Conservation (phyloP, 2,888 invertebrate genomes). For the Lutraria lutraria region DNA sequence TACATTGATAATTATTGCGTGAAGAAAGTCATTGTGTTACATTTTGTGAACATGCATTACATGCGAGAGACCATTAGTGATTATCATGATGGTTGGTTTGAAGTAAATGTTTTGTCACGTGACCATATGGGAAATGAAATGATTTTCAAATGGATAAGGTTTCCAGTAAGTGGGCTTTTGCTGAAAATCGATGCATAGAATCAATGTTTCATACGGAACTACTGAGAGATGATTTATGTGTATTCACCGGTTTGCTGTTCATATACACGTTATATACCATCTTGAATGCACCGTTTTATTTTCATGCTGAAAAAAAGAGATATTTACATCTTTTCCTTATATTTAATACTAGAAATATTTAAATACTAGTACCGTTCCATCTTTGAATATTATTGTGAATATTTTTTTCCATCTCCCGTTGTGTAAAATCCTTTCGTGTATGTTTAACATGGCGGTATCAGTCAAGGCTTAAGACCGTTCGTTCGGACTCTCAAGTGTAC, state of each 20-base stretch:
- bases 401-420: background rate
- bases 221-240: background rate
- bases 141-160: background rate
- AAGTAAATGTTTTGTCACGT: background rate
- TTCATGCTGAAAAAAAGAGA: background rate
- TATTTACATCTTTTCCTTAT: background rate
- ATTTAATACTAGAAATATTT: background rate
- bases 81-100: background rate
- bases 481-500: too few relatives aligned
- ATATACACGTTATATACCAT: background rate
- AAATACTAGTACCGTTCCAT: too few relatives aligned
- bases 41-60: slow-evolving; percentile 12
- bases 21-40: slow-evolving; percentile 8
- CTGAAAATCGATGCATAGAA: background rate
- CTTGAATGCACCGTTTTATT: background rate
- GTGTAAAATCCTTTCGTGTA: background rate
- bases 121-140: background rate
- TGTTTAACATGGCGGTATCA: too few relatives aligned
- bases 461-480: too few relatives aligned
- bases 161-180: background rate
- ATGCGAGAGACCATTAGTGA: background rate
- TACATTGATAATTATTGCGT: slow-evolving; percentile 24
- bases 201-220: background rate
- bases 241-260: background rate
- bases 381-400: background rate